phyloP scores from a whole-genome alignment of 2,113 vertebrate species.

The Blennius ocellaris region DNA sequence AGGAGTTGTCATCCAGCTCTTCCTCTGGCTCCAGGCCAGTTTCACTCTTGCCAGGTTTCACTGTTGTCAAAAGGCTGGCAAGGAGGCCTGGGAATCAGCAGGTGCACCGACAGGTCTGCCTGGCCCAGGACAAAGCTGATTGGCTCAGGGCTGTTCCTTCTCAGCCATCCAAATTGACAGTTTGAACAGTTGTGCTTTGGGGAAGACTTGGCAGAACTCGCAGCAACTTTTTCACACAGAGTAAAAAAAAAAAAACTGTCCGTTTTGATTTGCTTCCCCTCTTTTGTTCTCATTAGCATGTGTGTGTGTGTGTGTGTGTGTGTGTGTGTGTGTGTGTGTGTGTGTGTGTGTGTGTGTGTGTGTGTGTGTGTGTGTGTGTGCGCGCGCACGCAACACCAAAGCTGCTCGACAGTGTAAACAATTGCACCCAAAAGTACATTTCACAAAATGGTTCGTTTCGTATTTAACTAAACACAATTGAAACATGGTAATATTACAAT shows the following conservation, averaged over 20 bases:
- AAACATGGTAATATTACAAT: no score
- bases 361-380: no score
- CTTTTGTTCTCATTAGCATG: conserved; percentile 6
- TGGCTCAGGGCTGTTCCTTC: conserved; percentile 48
- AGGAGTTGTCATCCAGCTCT: conserved; percentile 70
- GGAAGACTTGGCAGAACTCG: conserved; percentile 27
- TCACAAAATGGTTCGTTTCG: no score
- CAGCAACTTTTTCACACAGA: conserved; percentile 33
- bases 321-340: no score
- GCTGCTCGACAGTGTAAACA: no score
- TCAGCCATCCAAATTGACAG: conserved; percentile 48
- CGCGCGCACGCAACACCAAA: no score
- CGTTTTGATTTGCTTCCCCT: conserved; percentile 2
- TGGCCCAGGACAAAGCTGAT: conserved; percentile 40
- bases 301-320: no score
- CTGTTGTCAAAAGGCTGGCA: conserved; percentile 74
- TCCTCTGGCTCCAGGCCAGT: conserved; percentile 82
- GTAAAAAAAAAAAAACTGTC: background rate
- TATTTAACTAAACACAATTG: no score
- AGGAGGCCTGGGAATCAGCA: conserved; percentile 76
- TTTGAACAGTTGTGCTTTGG: conserved; percentile 63
- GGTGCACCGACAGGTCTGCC: conserved; percentile 75
- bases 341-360: no score
- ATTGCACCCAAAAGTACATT: no score
- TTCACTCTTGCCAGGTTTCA: conserved; percentile 81